Evolutionary conservation across 2,113 vertebrate genomes (phyloP), one percentile per base, ranked within the genome.

Genomic region (Chamaetylas fuelleborni): DNA sequence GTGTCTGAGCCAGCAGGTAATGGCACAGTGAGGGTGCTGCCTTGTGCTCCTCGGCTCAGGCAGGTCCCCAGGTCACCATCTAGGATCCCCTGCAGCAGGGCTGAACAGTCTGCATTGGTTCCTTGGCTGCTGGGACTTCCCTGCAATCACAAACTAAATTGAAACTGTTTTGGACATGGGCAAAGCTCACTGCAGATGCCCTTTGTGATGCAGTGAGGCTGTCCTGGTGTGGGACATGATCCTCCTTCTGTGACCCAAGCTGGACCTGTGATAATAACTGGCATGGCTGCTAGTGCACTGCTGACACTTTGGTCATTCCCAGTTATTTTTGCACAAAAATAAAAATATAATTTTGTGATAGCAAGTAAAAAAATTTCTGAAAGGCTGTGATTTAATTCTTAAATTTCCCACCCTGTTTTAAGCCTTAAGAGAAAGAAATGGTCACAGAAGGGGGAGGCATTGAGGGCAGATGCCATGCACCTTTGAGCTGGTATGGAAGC

Each of bases 221-320:
- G 24, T 51, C 43, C 26, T 2, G 2, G 84, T 1, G 0, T 51
- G 62, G 80, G 62, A 58, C 36, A 18, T 0, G 0, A 48, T 57
- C 62, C 45, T 50, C 58, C 22, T 16, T 93, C 56, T 15, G 3
- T 78, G 69, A 5, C 36, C 42, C 12, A 8, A 0, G 3, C 7
- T 78, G 64, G 50, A n/a, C 66, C 78, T 81, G 25, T 53, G 34
- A 25, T 65, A 88, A 31, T 40, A 65, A 16, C 29, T 47, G 18
- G 20, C 1, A 2, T 58, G 60, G 54, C 64, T 83, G 77, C 57
- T 77, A 56, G 24, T 9, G 9, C 26, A 13, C 43, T 50, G 42
- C 57, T 56, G 24, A 22, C 16, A 8, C 40, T 66, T 67, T 3
- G 19, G 50, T 50, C 8, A 7, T 85, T 92, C 34, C 36, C 19